Percentiles rank a stretch among this genome's conserved stretches.
These are phyloP conservation scores for Thymallus thymallus DNA, from an alignment of 2,113 vertebrate genomes.

Conservation along the genomic window DNA sequence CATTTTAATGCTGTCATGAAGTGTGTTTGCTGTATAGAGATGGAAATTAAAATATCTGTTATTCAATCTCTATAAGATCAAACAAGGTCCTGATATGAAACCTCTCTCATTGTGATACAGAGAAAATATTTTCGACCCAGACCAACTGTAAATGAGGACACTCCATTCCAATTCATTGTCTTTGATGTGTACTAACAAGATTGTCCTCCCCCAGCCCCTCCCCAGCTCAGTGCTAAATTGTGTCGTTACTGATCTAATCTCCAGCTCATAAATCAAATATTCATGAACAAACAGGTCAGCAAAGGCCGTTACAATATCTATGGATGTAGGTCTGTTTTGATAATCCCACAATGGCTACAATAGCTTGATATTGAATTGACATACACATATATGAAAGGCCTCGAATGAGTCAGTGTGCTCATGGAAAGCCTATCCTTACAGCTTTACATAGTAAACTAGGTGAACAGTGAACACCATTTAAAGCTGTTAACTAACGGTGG, in stretches of 20 bases:
- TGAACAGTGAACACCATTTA: neutral
- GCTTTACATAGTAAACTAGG: neutral
- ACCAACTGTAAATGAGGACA: conserved; percentile 29
- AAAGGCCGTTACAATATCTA: too few relatives aligned
- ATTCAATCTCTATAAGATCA: conserved; percentile 7
- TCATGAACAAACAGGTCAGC: conserved; percentile 27
- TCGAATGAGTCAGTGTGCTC: neutral
- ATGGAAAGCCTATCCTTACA: neutral
- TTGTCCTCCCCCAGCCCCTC: conserved; percentile 12
- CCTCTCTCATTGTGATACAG: conserved; percentile 20
- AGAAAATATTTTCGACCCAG: conserved; percentile 19
- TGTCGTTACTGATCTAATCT: conserved; percentile 23
- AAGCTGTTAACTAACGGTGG: neutral
- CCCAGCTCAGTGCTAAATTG: conserved; percentile 34
- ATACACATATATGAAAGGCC: neutral
- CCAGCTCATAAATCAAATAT: conserved; percentile 24
- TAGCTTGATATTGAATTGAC: neutral
- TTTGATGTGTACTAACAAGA: conserved; percentile 40
- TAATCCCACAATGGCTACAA: neutral
- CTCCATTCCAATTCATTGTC: conserved; percentile 25
- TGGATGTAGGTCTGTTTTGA: too few relatives aligned
- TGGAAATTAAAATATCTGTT: neutral
- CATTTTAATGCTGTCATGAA: neutral
- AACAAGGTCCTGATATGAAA: conserved; percentile 17
- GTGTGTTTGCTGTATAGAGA: neutral